A percentile compares a stretch with the other conserved stretches of the same genome.
Evolutionary conservation across 2,888 invertebrate species (phyloP).

Genomic region (Thymelicus sylvestris): DNA sequence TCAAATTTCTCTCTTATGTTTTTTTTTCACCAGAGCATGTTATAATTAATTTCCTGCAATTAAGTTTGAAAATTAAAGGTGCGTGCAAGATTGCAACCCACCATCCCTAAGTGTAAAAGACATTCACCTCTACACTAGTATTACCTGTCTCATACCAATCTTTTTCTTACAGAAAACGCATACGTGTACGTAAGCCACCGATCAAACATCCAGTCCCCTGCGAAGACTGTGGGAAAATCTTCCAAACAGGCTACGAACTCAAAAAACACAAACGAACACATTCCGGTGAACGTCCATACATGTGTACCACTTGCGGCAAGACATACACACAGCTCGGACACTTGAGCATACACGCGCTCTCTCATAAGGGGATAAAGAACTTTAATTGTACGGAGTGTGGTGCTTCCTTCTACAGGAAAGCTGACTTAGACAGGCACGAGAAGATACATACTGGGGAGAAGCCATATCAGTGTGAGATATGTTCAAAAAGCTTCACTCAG

Average conservation of each 20-base stretch:
- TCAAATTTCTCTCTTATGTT: no score
- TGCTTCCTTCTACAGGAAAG: conserved; percentile 69
- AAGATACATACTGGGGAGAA: conserved; percentile 72
- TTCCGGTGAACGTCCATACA: conserved; percentile 70
- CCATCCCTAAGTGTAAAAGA: no score
- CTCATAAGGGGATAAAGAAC: conserved; percentile 69
- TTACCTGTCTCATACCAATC: no score
- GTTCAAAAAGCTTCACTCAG: conserved; percentile 70
- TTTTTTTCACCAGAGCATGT: no score
- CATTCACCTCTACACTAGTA: no score
- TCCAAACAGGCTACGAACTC: conserved; percentile 65
- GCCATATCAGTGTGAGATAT: conserved; percentile 68
- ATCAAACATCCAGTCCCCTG: conserved; percentile 57
- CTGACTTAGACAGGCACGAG: conserved; percentile 69
- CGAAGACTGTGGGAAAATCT: conserved; percentile 63
- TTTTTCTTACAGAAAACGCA: conserved; percentile 43
- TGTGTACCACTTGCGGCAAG: conserved; percentile 74
- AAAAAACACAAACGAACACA: conserved; percentile 70
- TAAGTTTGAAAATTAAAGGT: no score
- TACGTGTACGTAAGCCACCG: conserved; percentile 36
- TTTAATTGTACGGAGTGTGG: conserved; percentile 68
- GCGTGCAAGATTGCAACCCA: no score
- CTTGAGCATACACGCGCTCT: conserved; percentile 65
- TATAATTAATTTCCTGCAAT: no score
- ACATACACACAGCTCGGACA: conserved; percentile 74